Evolutionary conservation across 1,140 invertebrate genomes (phyloP).

Genomic region (Odontomachus brunneus): DNA sequence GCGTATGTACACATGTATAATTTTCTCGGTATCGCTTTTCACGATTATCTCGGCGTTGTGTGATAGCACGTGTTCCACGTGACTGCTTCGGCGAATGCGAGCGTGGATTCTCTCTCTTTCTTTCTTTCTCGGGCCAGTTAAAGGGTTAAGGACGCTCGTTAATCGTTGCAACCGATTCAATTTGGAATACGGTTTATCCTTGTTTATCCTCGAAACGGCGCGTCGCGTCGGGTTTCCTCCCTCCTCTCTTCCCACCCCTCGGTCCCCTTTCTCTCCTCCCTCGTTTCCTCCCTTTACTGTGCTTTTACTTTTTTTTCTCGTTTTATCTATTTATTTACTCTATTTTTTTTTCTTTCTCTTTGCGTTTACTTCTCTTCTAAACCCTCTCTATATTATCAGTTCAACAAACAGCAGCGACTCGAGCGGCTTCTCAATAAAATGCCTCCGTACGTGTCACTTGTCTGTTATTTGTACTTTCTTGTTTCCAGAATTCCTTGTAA

Average conservation of each 20-base stretch:
- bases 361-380: constrained; percentile 27
- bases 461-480: constrained; percentile 68
- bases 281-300: constrained; percentile 1
- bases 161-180: constrained; percentile 40
- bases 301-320: neutral
- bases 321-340: neutral
- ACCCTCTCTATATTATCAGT: constrained; percentile 52
- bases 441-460: constrained; percentile 82
- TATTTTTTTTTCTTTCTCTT: constrained; percentile 40
- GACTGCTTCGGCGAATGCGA: too few relatives aligned
- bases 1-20: too few relatives aligned
- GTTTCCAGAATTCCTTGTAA: constrained; percentile 64
- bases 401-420: constrained; percentile 70
- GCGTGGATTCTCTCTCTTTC: too few relatives aligned
- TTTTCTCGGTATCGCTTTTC: too few relatives aligned
- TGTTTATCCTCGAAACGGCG: constrained; percentile 38
- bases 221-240: constrained; percentile 23
- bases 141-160: constrained; percentile 23
- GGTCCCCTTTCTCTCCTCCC: constrained; percentile 5
- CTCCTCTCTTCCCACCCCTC: constrained; percentile 16
- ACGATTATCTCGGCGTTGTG: too few relatives aligned
- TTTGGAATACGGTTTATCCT: constrained; percentile 38
- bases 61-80: too few relatives aligned
- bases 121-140: constrained; percentile 1
- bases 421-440: constrained; percentile 85